phyloP scores from a whole-genome alignment of 2,797 vertebrate genomes.

The Schizopygopsis malacanthus region DNA sequence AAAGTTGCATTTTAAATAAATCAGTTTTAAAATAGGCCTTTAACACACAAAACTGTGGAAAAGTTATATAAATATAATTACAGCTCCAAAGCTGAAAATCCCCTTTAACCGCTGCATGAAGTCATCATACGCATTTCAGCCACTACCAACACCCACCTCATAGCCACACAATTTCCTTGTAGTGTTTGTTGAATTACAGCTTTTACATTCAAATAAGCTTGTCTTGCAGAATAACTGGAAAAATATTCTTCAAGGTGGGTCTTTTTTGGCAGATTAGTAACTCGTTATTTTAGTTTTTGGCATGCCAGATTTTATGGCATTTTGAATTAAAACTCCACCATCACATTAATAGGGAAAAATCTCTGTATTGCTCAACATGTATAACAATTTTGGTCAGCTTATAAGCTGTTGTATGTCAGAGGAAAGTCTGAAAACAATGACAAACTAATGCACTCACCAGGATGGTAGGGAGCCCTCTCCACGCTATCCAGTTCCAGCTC shows the following conservation, averaged over 20 bases:
- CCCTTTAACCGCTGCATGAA: conserved; percentile 24
- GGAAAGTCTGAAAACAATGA: not conserved
- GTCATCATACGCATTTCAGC: conserved; percentile 25
- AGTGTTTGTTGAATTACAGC: conserved; percentile 16
- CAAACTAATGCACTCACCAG: conserved; percentile 70
- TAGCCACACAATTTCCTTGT: conserved; percentile 22
- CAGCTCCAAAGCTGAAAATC: conserved; percentile 19
- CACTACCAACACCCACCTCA: conserved; percentile 33
- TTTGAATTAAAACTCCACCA: not conserved
- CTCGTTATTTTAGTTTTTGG: not conserved
- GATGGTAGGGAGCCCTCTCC: conserved; percentile 58
- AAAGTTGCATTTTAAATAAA: conserved; percentile 8
- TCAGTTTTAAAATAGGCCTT: not conserved
- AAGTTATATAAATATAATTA: conserved; percentile 29
- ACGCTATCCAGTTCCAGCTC: conserved; percentile 80
- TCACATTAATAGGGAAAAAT: not conserved
- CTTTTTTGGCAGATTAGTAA: not conserved
- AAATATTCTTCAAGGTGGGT: not conserved
- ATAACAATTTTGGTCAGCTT: not conserved
- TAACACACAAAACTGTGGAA: conserved; percentile 26
- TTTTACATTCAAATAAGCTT: not conserved
- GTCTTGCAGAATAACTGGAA: not conserved
- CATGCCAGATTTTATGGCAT: not conserved
- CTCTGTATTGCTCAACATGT: not conserved
- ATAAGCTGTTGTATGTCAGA: not conserved